Conservation (phyloP, 2,797 vertebrate species). For the Falco berigora region DNA sequence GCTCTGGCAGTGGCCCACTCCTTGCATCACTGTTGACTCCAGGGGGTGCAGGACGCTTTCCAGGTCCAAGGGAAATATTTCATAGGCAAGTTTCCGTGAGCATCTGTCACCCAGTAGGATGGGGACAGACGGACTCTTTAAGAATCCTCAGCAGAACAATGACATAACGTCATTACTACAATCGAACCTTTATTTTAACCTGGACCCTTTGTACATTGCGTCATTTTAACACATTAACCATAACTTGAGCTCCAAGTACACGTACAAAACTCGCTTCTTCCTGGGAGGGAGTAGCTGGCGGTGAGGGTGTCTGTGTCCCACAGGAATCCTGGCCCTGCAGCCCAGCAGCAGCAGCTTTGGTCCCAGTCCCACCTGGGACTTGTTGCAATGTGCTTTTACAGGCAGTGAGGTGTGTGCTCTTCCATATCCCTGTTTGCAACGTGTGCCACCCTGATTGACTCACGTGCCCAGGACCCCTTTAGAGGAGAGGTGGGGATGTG, state of each 20-base stretch:
- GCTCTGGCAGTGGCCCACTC: background rate
- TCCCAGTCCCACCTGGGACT: background rate
- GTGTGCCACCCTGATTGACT: background rate
- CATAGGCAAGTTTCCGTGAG: background rate
- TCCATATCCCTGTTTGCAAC: accelerated
- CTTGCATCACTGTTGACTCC: background rate
- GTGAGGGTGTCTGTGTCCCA: accelerated
- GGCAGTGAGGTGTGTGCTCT: background rate
- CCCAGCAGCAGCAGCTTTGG: background rate
- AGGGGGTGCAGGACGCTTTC: background rate
- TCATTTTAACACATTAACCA: background rate
- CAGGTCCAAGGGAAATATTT: background rate
- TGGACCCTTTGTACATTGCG: background rate
- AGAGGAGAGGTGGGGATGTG: background rate
- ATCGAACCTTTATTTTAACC: background rate
- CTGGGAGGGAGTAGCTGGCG: background rate
- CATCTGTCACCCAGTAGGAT: background rate
- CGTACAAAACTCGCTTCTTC: background rate
- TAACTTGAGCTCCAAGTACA: background rate
- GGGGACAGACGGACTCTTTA: background rate
- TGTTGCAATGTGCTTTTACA: accelerated
- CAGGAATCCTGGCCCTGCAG: background rate
- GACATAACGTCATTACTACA: background rate
- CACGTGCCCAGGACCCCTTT: background rate
- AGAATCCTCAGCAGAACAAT: background rate